phyloP scores from a whole-genome alignment of 2,888 invertebrate species.

The Machimus rusticus region DNA sequence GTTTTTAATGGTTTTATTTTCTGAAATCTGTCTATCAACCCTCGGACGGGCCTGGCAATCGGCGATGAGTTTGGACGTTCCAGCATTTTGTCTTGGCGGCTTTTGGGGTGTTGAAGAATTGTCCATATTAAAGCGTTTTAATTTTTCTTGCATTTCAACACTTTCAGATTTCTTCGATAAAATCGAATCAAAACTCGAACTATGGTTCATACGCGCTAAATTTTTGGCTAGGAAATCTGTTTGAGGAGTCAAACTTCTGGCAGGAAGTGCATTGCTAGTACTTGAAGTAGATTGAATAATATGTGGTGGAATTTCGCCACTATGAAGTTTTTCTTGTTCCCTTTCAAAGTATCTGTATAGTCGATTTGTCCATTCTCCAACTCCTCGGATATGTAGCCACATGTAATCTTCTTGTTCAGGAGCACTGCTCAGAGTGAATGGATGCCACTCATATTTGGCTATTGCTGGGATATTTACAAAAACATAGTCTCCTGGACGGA shows the following conservation, averaged over 20 bases:
- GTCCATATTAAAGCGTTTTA: conserved; percentile 37
- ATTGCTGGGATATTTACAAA: conserved; percentile 92
- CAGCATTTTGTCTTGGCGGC: conserved; percentile 43
- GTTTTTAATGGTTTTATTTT: conserved; percentile 56
- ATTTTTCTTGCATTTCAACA: conserved; percentile 45
- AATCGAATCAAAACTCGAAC: conserved; percentile 51
- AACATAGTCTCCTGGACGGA: conserved; percentile 92
- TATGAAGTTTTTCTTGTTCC: conserved; percentile 78
- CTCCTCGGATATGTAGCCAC: conserved; percentile 92
- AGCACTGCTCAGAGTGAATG: conserved; percentile 94
- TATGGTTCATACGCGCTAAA: conserved; percentile 53
- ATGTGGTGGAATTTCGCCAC: conserved; percentile 67
- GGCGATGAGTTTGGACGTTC: conserved; percentile 43
- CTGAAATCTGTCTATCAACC: conserved; percentile 48
- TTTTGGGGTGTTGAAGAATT: conserved; percentile 21
- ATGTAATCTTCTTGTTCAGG: conserved; percentile 93
- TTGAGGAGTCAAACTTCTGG: conserved; percentile 55
- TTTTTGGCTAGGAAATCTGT: conserved; percentile 59
- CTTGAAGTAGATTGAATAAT: conserved; percentile 54
- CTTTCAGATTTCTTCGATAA: conserved; percentile 43
- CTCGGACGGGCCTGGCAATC: conserved; percentile 24
- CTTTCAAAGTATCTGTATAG: conserved; percentile 85
- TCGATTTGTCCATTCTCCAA: conserved; percentile 93
- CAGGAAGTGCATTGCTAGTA: neutral
- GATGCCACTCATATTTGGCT: conserved; percentile 95